These are phyloP conservation scores for Athalia circularis DNA, from an alignment of 2,888 invertebrate species.

Conservation along the genomic window DNA sequence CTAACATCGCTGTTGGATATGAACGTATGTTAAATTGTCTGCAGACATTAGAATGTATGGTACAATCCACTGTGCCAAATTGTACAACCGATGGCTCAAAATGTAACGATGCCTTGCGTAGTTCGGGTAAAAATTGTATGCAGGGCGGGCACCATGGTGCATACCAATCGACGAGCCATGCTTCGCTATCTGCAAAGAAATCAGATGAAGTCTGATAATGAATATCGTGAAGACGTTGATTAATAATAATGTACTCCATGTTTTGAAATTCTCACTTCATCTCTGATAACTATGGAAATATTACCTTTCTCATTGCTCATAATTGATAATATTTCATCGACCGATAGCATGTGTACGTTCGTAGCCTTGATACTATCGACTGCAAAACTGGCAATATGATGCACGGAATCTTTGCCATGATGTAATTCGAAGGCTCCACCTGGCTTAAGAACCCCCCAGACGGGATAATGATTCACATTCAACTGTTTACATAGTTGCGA, in stretches of 20 bases:
- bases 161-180: slow-evolving; percentile 86
- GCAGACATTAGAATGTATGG: slow-evolving; percentile 79
- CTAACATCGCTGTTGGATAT: slow-evolving; percentile 83
- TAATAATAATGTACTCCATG: background rate
- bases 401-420: slow-evolving; percentile 79
- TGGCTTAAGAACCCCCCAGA: slow-evolving; percentile 84
- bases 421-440: slow-evolving; percentile 86
- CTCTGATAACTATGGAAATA: slow-evolving; percentile 21
- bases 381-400: slow-evolving; percentile 80
- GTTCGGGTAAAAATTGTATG: slow-evolving; percentile 81
- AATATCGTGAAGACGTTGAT: background rate
- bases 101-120: slow-evolving; percentile 79
- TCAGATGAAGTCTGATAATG: background rate
- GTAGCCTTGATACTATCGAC: slow-evolving; percentile 77
- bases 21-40: slow-evolving; percentile 78
- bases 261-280: slow-evolving; percentile 59
- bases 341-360: slow-evolving; percentile 80
- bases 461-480: slow-evolving; percentile 79
- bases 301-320: slow-evolving; percentile 67
- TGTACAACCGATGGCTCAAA: slow-evolving; percentile 74
- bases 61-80: slow-evolving; percentile 84
- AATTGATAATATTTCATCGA: slow-evolving; percentile 79
- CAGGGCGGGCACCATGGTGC: slow-evolving; percentile 89
- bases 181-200: slow-evolving; percentile 57
- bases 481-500: slow-evolving; percentile 78